Conservation (phyloP, 1,140 invertebrate genomes). For the Cydia amplana region DNA sequence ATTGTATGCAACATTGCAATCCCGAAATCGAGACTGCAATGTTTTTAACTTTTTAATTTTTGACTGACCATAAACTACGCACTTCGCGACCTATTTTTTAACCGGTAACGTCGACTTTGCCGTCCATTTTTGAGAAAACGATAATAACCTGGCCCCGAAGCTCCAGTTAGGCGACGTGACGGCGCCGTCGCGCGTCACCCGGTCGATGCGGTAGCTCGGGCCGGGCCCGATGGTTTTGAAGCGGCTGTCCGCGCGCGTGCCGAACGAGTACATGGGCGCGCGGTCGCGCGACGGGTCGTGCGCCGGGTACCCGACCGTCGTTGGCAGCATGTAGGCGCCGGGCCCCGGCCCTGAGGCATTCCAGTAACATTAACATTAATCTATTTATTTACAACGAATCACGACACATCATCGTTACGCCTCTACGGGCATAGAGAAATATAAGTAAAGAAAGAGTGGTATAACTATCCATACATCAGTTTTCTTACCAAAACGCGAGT, state of each 20-base stretch:
- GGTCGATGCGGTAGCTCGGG: slow-evolving; percentile 76
- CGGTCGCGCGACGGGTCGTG: slow-evolving; percentile 81
- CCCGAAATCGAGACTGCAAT: too few species aligned
- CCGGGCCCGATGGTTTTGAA: slow-evolving; percentile 70
- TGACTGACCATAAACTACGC: too few species aligned
- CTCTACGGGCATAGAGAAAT: too few species aligned
- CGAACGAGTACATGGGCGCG: slow-evolving; percentile 82
- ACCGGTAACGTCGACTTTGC: too few species aligned
- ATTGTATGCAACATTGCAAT: too few species aligned
- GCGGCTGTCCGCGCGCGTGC: slow-evolving; percentile 54
- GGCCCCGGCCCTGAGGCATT: slow-evolving; percentile 80
- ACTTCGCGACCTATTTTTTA: too few species aligned
- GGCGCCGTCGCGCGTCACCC: slow-evolving; percentile 73
- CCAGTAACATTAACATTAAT: neutral
- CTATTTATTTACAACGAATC: too few species aligned
- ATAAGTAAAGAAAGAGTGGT: too few species aligned
- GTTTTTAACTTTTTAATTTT: too few species aligned
- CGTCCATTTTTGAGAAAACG: too few species aligned
- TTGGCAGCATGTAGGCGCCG: slow-evolving; percentile 81
- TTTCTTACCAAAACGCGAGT: too few species aligned
- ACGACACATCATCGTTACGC: neutral
- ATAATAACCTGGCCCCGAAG: slow-evolving; percentile 72
- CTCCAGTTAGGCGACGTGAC: slow-evolving; percentile 75
- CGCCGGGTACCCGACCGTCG: slow-evolving; percentile 79
- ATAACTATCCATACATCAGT: too few species aligned